phyloP scores from a whole-genome alignment of 2,797 vertebrate species.

The Selene dorsalis region DNA sequence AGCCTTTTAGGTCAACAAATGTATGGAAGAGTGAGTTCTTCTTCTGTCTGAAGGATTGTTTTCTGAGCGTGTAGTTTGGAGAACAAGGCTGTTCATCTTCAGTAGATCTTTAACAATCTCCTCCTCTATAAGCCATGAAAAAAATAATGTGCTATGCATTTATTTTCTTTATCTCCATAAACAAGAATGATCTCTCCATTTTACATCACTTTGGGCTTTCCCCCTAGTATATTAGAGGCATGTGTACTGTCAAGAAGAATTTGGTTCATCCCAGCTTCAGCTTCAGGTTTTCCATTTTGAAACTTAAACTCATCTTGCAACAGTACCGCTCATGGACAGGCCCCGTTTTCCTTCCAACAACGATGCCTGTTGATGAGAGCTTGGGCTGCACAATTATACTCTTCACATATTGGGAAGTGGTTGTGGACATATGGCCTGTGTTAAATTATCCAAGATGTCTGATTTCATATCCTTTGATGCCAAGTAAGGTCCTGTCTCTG shows the following conservation, averaged over 20 bases:
- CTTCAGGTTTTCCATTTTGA: neutral
- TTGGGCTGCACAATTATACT: neutral
- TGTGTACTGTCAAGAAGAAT: too few relatives aligned
- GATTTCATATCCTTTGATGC: neutral
- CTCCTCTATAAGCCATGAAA: too few relatives aligned
- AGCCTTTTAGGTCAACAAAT: slow-evolving; percentile 2
- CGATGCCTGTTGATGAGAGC: neutral
- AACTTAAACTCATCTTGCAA: neutral
- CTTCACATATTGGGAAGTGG: neutral
- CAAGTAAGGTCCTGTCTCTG: neutral
- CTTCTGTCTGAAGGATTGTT: slow-evolving; percentile 10
- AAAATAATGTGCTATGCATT: too few relatives aligned
- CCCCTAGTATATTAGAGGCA: too few relatives aligned
- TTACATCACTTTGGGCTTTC: too few relatives aligned
- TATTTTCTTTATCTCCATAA: too few relatives aligned
- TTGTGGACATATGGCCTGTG: neutral
- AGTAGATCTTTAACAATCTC: too few relatives aligned
- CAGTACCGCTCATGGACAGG: neutral
- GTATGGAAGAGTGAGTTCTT: slow-evolving; percentile 13
- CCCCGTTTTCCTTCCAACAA: neutral
- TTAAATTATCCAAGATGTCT: neutral
- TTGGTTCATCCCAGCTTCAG: neutral
- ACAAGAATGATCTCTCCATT: too few relatives aligned
- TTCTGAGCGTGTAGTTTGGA: too few relatives aligned
- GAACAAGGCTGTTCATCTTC: too few relatives aligned